Evolutionary conservation across 2,888 invertebrate species (phyloP).

Genomic region (Scaeva pyrastri): DNA sequence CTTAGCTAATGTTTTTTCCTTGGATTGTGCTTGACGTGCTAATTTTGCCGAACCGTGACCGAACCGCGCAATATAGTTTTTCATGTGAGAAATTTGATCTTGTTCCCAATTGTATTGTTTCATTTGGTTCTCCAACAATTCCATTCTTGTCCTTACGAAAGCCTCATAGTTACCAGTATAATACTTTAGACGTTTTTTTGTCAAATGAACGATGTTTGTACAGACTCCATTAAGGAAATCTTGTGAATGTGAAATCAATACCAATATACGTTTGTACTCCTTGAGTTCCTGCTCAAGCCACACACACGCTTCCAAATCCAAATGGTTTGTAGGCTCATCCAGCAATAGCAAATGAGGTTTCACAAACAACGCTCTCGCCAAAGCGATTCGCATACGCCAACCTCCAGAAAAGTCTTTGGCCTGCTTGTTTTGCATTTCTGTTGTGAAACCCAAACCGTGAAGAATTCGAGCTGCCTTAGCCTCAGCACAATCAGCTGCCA

Average conservation of each 20-base stretch:
- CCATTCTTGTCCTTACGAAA: conserved; percentile 96
- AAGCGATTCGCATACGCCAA: conserved; percentile 99
- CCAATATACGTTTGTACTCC: conserved; percentile 97
- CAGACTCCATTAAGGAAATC: conserved; percentile 99
- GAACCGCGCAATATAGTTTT: conserved; percentile 99
- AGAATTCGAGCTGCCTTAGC: conserved; percentile 97
- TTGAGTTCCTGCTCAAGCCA: conserved; percentile 99
- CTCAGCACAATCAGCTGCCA: conserved; percentile 97
- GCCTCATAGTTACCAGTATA: conserved; percentile 99
- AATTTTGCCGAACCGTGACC: conserved; percentile 99
- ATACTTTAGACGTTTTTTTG: conserved; percentile 96
- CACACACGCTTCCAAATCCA: conserved; percentile 99
- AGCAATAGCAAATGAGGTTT: conserved; percentile 98
- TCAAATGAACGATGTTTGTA: conserved; percentile 98
- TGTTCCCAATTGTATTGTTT: conserved; percentile 99
- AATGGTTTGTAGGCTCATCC: conserved; percentile 99
- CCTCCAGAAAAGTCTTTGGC: conserved; percentile 96
- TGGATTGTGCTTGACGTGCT: conserved; percentile 99
- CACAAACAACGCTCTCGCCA: conserved; percentile 98
- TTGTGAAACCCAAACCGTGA: conserved; percentile 97
- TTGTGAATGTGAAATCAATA: conserved; percentile 99
- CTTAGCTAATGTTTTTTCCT: conserved; percentile 99
- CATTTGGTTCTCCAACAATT: conserved; percentile 98
- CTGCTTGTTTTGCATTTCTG: conserved; percentile 93
- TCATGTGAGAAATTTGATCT: conserved; percentile 99